Conservation (phyloP, 2,797 vertebrate genomes). For the Mormyrops boulengeri region DNA sequence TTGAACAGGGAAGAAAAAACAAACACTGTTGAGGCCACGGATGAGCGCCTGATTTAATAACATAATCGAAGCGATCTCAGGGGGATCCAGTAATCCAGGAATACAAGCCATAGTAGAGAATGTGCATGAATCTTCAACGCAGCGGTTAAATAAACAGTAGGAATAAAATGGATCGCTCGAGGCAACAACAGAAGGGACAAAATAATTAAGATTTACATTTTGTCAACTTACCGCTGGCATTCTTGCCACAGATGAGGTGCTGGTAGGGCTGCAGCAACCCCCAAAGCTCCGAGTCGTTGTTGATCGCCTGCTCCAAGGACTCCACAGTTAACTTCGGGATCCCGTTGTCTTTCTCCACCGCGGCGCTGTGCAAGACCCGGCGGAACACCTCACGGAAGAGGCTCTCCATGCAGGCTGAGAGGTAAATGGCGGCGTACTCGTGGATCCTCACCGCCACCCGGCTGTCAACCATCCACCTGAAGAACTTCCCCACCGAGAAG, state of each 20-base stretch:
- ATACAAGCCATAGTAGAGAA: neutral
- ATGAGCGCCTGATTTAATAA: neutral
- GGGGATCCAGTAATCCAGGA: neutral
- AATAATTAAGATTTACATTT: neutral
- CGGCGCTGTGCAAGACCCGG: slow-evolving; percentile 62
- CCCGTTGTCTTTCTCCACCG: slow-evolving; percentile 62
- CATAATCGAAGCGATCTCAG: neutral
- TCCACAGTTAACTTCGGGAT: slow-evolving; percentile 61
- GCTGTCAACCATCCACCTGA: slow-evolving; percentile 76
- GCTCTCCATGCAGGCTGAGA: slow-evolving; percentile 67
- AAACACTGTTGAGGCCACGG: neutral
- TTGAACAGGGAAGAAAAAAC: neutral
- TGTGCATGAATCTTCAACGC: neutral
- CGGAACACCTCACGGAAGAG: slow-evolving; percentile 64
- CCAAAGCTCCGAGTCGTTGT: slow-evolving; percentile 69
- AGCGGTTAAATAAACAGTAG: no score
- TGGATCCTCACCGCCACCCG: slow-evolving; percentile 68
- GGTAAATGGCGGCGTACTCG: slow-evolving; percentile 72
- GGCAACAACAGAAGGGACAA: neutral
- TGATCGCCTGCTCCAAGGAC: slow-evolving; percentile 67
- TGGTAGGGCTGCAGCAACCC: slow-evolving; percentile 70
- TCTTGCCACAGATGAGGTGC: slow-evolving; percentile 74
- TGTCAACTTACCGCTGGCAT: slow-evolving; percentile 62
- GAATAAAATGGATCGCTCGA: neutral
- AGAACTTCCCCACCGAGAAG: slow-evolving; percentile 73